phyloP scores from a whole-genome alignment of 35 echinoderm and acorn worm genomes.

The Stichopus chloronotus region DNA sequence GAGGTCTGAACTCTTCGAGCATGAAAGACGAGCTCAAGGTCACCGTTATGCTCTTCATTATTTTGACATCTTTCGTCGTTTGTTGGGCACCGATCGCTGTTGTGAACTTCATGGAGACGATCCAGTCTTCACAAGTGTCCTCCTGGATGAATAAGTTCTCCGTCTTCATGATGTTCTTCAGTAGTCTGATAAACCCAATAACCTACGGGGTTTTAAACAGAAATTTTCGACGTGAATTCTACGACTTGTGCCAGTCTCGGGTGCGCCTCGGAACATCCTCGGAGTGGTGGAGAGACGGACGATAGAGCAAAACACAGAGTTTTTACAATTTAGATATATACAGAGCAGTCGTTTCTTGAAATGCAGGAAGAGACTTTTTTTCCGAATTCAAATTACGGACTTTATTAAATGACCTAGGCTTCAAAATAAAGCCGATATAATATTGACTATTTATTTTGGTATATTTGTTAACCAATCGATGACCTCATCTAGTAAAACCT shows the following conservation, averaged over 20 bases:
- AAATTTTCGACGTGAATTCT: conserved; percentile 76
- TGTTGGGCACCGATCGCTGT: conserved; percentile 92
- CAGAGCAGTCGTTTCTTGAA: no score
- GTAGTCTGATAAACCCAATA: conserved; percentile 80
- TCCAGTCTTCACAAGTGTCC: conserved; percentile 44
- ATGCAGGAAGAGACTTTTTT: neutral
- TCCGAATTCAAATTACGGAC: neutral
- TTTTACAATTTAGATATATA: neutral
- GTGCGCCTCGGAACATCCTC: neutral
- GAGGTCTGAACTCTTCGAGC: neutral
- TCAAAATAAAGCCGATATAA: neutral
- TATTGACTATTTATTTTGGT: neutral
- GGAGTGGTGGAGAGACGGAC: neutral
- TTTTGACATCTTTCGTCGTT: conserved; percentile 80
- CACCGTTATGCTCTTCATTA: conserved; percentile 75
- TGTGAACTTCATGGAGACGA: conserved; percentile 85
- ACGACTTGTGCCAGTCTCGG: neutral
- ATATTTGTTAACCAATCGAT: no score
- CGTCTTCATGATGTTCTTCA: conserved; percentile 93
- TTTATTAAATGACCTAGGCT: neutral
- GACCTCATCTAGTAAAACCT: no score
- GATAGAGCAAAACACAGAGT: neutral
- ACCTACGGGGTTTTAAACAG: conserved; percentile 90
- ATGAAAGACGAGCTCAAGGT: conserved; percentile 73
- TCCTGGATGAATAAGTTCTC: conserved; percentile 69